Percentiles rank a stretch among this genome's conserved stretches.
phyloP scores from a whole-genome alignment of 2,888 invertebrate genomes.

The Perizoma flavofasciatum region DNA sequence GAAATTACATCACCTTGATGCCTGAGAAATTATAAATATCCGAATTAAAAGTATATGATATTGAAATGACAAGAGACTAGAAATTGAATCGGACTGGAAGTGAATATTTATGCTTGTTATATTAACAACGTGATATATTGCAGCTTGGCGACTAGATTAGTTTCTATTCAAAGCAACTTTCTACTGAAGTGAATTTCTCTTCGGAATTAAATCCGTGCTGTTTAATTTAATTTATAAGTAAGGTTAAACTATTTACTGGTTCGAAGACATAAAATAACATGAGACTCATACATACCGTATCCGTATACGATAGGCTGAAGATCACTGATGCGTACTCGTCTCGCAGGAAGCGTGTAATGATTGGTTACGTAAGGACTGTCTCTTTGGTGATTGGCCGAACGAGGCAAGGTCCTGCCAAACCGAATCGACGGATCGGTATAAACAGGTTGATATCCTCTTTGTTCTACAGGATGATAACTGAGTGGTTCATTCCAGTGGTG shows the following conservation, averaged over 20 bases:
- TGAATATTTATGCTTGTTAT: conserved; percentile 63
- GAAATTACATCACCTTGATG: conserved; percentile 19
- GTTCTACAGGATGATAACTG: conserved; percentile 33
- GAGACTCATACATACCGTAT: conserved; percentile 66
- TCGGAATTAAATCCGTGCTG: conserved; percentile 51
- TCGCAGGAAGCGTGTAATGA: conserved; percentile 66
- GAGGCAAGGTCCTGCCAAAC: conserved; percentile 64
- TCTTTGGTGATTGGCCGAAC: conserved; percentile 47
- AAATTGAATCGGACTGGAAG: conserved; percentile 51
- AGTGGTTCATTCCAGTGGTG: conserved; percentile 34
- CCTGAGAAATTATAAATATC: conserved; percentile 21
- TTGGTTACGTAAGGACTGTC: conserved; percentile 50
- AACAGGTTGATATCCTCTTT: conserved; percentile 54
- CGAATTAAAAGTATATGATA: conserved; percentile 34
- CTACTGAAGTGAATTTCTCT: conserved; percentile 65
- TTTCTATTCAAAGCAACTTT: conserved; percentile 77
- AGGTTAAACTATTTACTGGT: conserved; percentile 14
- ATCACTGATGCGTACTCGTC: conserved; percentile 76
- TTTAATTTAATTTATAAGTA: conserved; percentile 22
- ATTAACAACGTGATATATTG: conserved; percentile 61
- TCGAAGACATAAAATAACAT: conserved; percentile 5
- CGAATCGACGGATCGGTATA: conserved; percentile 57
- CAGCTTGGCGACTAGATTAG: conserved; percentile 67
- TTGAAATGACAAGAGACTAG: conserved; percentile 41
- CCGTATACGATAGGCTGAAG: conserved; percentile 69